Base-by-base conservation (phyloP, 2,888 invertebrate species). In the Eupithecia subumbrata region DNA sequence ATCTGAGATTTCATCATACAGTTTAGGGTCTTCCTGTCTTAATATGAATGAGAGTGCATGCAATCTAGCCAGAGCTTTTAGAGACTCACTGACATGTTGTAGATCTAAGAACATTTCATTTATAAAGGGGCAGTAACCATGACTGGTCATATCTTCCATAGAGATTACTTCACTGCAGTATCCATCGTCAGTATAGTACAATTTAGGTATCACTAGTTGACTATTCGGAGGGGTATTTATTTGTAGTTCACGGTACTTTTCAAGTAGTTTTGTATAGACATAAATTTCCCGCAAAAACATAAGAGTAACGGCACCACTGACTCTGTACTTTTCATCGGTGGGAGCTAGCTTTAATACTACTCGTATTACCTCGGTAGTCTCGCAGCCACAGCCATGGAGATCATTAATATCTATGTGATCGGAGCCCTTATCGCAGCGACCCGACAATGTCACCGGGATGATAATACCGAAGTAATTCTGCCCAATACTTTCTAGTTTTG, bases 391-490 rank as follows among this genome's bases (percentile, higher is more conserved):
- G 25, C 40, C 40, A 40, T 40, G 40, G 7, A 40, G 40, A 40
- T 40, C 7, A 40, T 40, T 40, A 40, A 40, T 40, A 40, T 40
- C 40, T 40, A 1, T 40, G 9, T 40, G 1, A 56, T 84, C 63
- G 11, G 18, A 60, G 25, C 56, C 7, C 56, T 70, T 76, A 76
- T 81, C 83, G 18, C 72, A 37, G 75, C 45, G 75, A 25, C 89
- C 91, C 37, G 78, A 80, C 79, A 94, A 79, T 66, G 83, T 78
- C 66, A 92, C 81, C 9, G 94, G 94, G 60, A 94, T 81, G 37
- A 94, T 83, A 68, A 91, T 82, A 48, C 93, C 94, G 60, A 95
- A 95, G 80, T 92, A 95, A 79, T 94, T 94, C 81, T 94, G 94
- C 2, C 90, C 93, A 37, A 91, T 87, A 78, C 76, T 84, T 76